Evolutionary conservation across 2,797 vertebrate species (phyloP).

Genomic region (Rhabdophis nuchalis): DNA sequence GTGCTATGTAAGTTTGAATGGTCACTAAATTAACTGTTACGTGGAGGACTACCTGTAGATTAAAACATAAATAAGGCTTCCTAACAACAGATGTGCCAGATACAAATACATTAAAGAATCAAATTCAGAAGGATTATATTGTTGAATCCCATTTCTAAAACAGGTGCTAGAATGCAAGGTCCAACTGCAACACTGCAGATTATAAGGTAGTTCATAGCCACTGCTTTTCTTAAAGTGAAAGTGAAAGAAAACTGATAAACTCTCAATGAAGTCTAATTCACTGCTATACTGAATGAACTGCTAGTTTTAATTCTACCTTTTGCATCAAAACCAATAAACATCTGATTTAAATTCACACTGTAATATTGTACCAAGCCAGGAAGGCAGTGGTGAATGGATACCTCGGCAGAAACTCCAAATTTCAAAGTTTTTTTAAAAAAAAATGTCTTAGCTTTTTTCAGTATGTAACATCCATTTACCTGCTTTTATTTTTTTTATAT

Average conservation of each 20-base stretch:
- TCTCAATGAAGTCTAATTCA: background rate
- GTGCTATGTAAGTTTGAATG: background rate
- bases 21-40: background rate
- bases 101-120: background rate
- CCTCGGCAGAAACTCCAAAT: background rate
- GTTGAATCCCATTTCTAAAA: background rate
- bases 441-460: background rate
- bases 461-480: background rate
- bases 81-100: background rate
- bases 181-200: background rate
- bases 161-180: background rate
- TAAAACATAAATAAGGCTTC: background rate
- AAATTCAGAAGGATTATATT: background rate
- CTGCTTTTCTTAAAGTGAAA: background rate
- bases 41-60: background rate
- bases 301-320: background rate
- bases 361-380: background rate
- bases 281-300: background rate
- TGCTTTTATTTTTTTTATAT: no score
- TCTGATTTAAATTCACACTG: background rate
- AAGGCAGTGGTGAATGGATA: background rate
- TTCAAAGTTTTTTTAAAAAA: background rate
- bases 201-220: background rate
- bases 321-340: background rate
- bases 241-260: background rate